Base-by-base conservation (phyloP, 2,888 invertebrate species). In the Steromphala cineraria region DNA sequence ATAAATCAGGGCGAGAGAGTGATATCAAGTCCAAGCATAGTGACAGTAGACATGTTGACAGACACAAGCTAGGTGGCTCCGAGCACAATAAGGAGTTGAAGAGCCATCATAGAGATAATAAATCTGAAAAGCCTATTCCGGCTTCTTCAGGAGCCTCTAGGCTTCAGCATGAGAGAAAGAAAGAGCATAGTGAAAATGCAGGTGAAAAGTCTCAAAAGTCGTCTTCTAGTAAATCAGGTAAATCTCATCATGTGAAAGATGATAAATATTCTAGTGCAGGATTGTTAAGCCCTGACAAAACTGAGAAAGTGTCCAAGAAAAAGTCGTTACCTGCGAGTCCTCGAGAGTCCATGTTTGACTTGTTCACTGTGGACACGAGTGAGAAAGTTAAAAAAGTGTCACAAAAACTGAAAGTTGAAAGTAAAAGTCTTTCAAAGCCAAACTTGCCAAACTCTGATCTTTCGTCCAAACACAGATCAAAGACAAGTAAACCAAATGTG, bases 201-300 rank as follows among this genome's bases (percentile, higher is more conserved):
- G 75, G 36, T 13, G 67, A 76, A 28, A 53, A 17, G 21, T 36
- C 53, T 10, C 13, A 10, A 36, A 31, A 28, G 13, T 67, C 67
- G 62, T 76, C 76, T 13, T 17, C 24, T 17, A 46, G 62, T 24
- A 78, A 79, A 79, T 53, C 52, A 4, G 53, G 19, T 31, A 71
- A 52, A 31, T 24, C 53, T n/a, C 28, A 53, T 21, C 67, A 24
- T 36, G 31, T 53, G n/a, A 53, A 74, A 46, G n/a, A 75, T 24
- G 75, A 79, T 7, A 79, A 67, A 31, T 79, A 56, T 21, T 19
- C 40, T 40, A 40, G 46, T 36, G 19, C 56, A 0, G 21, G 56
- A 55, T 55, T 79, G 40, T 74, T 75, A 19, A 79, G 75, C 19
- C 56, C 75, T 13, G 79, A 79, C 15, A 67, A 79, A 19, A 56